phyloP scores from a whole-genome alignment of 2,113 vertebrate species.

The Bathybates hornii region DNA sequence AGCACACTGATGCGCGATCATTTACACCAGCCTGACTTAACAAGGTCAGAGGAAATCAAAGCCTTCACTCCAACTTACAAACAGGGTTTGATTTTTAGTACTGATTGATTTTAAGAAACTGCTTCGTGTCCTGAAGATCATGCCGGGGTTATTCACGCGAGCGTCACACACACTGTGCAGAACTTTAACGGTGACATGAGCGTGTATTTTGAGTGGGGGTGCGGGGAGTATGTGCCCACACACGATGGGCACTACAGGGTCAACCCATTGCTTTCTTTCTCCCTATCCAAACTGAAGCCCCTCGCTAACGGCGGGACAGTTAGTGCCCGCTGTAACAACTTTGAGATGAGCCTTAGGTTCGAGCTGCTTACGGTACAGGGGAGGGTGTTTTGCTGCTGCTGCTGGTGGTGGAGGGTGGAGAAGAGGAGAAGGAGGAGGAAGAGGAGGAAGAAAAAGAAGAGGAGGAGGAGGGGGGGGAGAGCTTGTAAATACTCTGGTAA shows the following conservation, averaged over 20 bases:
- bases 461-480: slow-evolving; percentile 19
- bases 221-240: background rate
- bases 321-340: slow-evolving; percentile 68
- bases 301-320: slow-evolving; percentile 52
- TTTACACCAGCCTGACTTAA: background rate
- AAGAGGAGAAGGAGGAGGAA: slow-evolving; percentile 40
- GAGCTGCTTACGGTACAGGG: slow-evolving; percentile 40
- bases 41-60: background rate
- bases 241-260: background rate
- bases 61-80: background rate
- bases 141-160: background rate
- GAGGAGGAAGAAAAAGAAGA: slow-evolving; percentile 31
- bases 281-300: slow-evolving; percentile 5
- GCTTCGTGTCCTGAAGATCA: background rate
- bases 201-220: background rate
- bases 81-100: background rate
- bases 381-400: slow-evolving; percentile 12
- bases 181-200: background rate
- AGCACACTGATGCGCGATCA: background rate
- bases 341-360: slow-evolving; percentile 75
- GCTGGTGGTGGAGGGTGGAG: background rate
- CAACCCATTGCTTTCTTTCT: background rate
- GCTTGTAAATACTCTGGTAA: slow-evolving; percentile 66
- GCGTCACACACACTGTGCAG: background rate
- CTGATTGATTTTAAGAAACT: background rate